These are phyloP conservation scores for Lepilemur septentrionalis DNA, from an alignment of 2,797 vertebrate species.

Conservation along the genomic window DNA sequence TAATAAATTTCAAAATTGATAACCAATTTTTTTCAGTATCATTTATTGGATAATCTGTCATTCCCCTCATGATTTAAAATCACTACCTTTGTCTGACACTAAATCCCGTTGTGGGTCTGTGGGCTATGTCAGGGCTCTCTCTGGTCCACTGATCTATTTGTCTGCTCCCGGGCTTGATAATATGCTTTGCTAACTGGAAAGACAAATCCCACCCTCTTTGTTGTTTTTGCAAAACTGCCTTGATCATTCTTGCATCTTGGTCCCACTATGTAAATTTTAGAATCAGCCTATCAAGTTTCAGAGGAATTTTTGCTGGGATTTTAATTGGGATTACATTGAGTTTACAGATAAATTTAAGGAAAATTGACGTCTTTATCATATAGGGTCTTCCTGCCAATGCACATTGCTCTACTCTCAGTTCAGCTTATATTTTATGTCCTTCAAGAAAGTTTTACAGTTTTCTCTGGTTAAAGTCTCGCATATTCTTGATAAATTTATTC, in stretches of 20 bases:
- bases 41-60: neutral
- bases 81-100: neutral
- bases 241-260: neutral
- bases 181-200: constrained; percentile 4
- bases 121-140: neutral
- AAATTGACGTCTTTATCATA: neutral
- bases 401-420: neutral
- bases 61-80: neutral
- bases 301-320: neutral
- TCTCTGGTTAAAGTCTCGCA: neutral
- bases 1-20: neutral
- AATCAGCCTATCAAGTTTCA: neutral
- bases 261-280: constrained; percentile 9
- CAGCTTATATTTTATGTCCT: neutral
- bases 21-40: neutral
- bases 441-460: neutral
- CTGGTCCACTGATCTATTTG: constrained; percentile 16
- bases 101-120: neutral
- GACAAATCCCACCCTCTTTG: neutral
- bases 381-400: neutral
- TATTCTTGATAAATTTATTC: neutral
- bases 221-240: constrained; percentile 42
- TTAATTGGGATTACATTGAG: neutral
- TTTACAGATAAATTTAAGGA: neutral
- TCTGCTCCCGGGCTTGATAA: neutral